phyloP scores from a whole-genome alignment of 2,797 vertebrate species.

The Hipposideros larvatus region DNA sequence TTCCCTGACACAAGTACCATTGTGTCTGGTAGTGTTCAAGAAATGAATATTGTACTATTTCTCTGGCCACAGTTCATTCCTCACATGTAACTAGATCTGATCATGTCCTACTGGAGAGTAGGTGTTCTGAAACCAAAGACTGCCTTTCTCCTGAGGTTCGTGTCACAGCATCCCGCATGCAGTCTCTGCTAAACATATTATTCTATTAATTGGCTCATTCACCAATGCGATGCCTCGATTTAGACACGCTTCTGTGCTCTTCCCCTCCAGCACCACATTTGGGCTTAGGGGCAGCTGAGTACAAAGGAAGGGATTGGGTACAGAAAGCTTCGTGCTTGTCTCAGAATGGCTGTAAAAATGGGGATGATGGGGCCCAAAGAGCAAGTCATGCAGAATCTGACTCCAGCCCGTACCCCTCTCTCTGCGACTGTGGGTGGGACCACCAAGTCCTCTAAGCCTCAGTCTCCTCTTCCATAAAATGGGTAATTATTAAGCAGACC shows the following conservation, averaged over 20 bases:
- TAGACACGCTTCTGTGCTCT: background rate
- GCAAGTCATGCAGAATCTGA: background rate
- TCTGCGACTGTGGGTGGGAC: background rate
- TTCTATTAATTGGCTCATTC: background rate
- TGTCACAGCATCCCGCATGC: background rate
- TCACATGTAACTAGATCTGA: background rate
- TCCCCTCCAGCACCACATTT: background rate
- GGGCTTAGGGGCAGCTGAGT: background rate
- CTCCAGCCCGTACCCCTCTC: background rate
- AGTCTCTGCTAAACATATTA: background rate
- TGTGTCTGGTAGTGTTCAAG: background rate
- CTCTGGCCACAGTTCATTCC: background rate
- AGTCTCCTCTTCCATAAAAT: background rate
- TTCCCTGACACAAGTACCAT: background rate
- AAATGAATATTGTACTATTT: background rate
- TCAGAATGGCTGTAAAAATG: background rate
- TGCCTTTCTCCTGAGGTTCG: background rate
- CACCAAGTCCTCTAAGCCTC: background rate
- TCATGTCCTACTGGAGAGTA: background rate
- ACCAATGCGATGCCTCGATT: background rate
- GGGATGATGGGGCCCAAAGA: rapidly evolving
- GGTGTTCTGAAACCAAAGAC: background rate
- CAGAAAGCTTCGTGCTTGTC: background rate
- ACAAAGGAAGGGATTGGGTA: background rate
- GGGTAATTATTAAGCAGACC: background rate